These are phyloP conservation scores for Ceraclea dissimilis DNA, from an alignment of 2,888 invertebrate genomes.

Conservation along the genomic window DNA sequence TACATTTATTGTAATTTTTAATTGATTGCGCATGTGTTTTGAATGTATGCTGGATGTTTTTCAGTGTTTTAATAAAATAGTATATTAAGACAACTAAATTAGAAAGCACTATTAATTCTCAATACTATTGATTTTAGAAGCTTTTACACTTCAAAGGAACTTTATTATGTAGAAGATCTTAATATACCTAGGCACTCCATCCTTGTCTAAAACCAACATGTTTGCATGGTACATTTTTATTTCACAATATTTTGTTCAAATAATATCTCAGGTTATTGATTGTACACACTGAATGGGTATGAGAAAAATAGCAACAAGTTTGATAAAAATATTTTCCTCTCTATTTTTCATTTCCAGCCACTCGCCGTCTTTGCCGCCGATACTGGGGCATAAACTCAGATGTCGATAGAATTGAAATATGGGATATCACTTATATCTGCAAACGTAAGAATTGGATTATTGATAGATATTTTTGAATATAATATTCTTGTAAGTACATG, in stretches of 20 bases:
- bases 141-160: not conserved
- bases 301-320: constrained; percentile 20
- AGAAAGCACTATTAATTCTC: not conserved
- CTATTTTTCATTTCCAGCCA: not conserved
- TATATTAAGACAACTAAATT: no score
- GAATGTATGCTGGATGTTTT: no score
- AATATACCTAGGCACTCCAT: not conserved
- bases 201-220: not conserved
- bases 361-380: not conserved
- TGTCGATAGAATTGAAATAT: not conserved
- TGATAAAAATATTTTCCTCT: not conserved
- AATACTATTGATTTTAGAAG: not conserved
- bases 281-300: constrained; percentile 13
- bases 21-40: no score
- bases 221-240: constrained; percentile 21
- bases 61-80: no score
- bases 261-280: constrained; percentile 22
- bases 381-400: not conserved
- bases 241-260: constrained; percentile 24
- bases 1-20: no score
- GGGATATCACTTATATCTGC: not conserved
- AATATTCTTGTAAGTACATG: no score
- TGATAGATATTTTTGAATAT: no score
- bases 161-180: not conserved
- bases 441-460: no score